Base-by-base conservation (phyloP, 2,888 invertebrate species). In the Hypsopygia costalis region DNA sequence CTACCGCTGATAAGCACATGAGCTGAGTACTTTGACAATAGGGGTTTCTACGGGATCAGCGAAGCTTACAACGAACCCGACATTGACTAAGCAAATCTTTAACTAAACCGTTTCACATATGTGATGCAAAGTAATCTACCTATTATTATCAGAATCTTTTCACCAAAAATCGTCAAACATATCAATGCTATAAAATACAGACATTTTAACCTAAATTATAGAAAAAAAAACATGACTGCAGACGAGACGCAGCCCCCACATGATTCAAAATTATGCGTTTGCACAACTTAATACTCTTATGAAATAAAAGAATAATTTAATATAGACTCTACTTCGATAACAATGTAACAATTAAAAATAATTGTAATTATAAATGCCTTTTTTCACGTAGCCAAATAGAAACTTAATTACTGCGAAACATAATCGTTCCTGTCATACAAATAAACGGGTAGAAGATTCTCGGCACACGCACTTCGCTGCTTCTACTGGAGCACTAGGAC, bases 251-350 rank as follows among this genome's bases (percentile, higher is more conserved):
- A 30, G 27, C 34, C 31, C 32, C 41, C 41, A 35, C 38, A 32
- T 46, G 49, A 55, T 51, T 52, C 38, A 32, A 46, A 49, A 55
- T 51, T 52, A 52, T 55, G 58, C 57, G 47, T 58, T 59, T 61
- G 56, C 61, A 56, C 49, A 53, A 51, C 52, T 55, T 57, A 57
- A 49, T 63, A 57, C 58, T 60, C 71, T 71, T 65, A 71, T 67
- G 73, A 59, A 71, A 73, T 72, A 71, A 74, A 75, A 73, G 62
- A 85, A 83, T 85, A 83, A 86, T 80, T 82, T 85, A 83, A 75
- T 72, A 82, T 78, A 83, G 76, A 77, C 74, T 83, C 81, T 83
- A 83, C 73, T 73, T 69, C 69, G 72, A 80, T 69, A 83, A 85
- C 79, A 77, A 75, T 77, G 72, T 81, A 83, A 85, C 82, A 81